Conservation (phyloP, 2,113 vertebrate genomes). For the Jacana jacana region DNA sequence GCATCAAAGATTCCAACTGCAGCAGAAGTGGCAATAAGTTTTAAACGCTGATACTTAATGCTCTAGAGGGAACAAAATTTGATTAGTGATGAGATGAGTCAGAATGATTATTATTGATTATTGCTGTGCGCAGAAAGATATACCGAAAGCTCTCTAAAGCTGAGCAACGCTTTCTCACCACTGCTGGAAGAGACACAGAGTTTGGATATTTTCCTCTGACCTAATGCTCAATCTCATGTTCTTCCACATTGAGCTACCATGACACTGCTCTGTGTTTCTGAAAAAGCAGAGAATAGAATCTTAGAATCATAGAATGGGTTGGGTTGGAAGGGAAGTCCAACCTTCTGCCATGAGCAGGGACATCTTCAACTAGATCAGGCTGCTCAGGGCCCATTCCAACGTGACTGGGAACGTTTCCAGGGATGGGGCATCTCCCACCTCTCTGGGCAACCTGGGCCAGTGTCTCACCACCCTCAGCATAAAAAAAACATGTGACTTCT, state of each 20-base stretch:
- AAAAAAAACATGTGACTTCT: not conserved
- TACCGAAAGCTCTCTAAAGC: too few relatives aligned
- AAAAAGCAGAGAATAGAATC: too few relatives aligned
- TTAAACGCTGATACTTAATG: not conserved
- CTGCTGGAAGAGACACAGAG: too few relatives aligned
- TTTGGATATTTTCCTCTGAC: too few relatives aligned
- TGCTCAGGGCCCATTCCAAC: fast-evolving
- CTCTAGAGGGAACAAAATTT: not conserved
- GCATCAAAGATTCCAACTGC: not conserved
- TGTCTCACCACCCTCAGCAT: fast-evolving
- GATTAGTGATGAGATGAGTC: not conserved
- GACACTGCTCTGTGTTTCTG: too few relatives aligned
- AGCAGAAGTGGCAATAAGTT: not conserved
- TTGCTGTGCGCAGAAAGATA: not conserved
- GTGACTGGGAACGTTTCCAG: fast-evolving
- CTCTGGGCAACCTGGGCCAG: fast-evolving
- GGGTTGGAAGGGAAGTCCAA: too few relatives aligned
- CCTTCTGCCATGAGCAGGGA: too few relatives aligned
- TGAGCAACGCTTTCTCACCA: too few relatives aligned
- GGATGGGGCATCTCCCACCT: not conserved
- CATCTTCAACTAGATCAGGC: fast-evolving
- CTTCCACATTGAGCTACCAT: too few relatives aligned
- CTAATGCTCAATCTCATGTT: too few relatives aligned
- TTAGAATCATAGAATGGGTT: too few relatives aligned
- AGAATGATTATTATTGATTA: not conserved